These are phyloP conservation scores for Serranus cabrilla DNA, from an alignment of 2,797 vertebrate genomes.

Conservation along the genomic window DNA sequence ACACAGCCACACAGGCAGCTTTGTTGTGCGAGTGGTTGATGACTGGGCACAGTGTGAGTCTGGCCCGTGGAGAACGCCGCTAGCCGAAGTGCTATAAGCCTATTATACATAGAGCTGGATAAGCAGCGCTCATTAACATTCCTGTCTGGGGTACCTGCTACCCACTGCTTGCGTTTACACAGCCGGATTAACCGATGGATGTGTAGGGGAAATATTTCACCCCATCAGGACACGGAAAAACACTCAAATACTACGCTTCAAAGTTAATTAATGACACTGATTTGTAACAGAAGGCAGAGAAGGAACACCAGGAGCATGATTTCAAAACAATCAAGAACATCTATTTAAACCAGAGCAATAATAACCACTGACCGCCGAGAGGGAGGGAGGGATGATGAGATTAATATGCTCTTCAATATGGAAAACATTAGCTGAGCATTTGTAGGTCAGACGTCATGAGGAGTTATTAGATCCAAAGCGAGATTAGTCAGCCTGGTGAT, in stretches of 20 bases:
- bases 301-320: conserved; percentile 15
- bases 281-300: conserved; percentile 23
- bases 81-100: conserved; percentile 75
- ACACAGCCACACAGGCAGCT: conserved; percentile 59
- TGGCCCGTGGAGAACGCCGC: conserved; percentile 48
- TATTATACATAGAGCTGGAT: conserved; percentile 77
- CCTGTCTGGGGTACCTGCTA: conserved; percentile 80
- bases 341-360: conserved; percentile 21
- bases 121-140: conserved; percentile 81
- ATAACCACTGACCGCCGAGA: conserved; percentile 5
- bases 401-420: conserved; percentile 43
- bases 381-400: conserved; percentile 22
- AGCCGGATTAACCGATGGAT: conserved; percentile 63
- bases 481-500: conserved; percentile 33
- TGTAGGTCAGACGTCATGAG: conserved; percentile 41
- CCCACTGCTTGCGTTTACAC: conserved; percentile 72
- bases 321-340: conserved; percentile 49
- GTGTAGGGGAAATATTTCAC: conserved; percentile 51
- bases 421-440: conserved; percentile 53
- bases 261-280: conserved; percentile 33
- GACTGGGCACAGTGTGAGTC: conserved; percentile 59
- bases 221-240: conserved; percentile 25
- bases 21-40: conserved; percentile 56
- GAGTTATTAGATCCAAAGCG: conserved; percentile 43
- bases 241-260: conserved; percentile 26